Base-by-base conservation (phyloP, 1,140 invertebrate genomes). In the Trachymyrmex cornetzi region DNA sequence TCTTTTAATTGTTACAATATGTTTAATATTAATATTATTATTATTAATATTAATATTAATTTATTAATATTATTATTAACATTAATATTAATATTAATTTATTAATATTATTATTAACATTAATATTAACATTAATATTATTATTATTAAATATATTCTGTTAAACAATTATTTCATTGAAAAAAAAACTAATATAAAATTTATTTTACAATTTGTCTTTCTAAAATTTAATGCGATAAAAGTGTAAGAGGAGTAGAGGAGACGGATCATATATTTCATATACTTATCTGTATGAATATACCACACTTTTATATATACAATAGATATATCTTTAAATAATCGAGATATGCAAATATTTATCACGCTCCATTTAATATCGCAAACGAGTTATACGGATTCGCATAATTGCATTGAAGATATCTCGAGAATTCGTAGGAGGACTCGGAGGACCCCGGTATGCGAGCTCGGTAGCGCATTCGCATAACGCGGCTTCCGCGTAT, bases 401-500 rank as follows among this genome's bases (percentile, higher is more conserved):
- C 38, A 67, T 84, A 72, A 84, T 84, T 74, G 80, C 69, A 44
- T 34, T 69, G 67, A 84, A 84, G 80, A 84, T 63, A 84, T 84
- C 38, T 55, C 38, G 55, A 84, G 80, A 84, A 84, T 84, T 55
- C 69, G 55, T 61, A 74, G 80, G 34, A 22, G 50, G 34, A 59
- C 57, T 16, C 22, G 79, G 19, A 34, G 79, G 34, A 59, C 12
- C 7, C 19, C 38, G 80, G 55, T 61, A 84, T 74, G 80, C 38
- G 30, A 71, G 22, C 50, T 30, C 34, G 69, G 34, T 57, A 11
- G 12, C 66, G 30, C 30, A 48, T 27, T 71, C 80, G 53, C 80
- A 72, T 82, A 82, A 72, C 6, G 53, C 48, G 61, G 77, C 48
- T 67, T 44, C 63, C 48, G n/a, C 38, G 24, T 72, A 82, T 72